Evolutionary conservation across 53 echinoderm and acorn worm genomes (phyloP).

Genomic region (Hippasteria phrygiana): DNA sequence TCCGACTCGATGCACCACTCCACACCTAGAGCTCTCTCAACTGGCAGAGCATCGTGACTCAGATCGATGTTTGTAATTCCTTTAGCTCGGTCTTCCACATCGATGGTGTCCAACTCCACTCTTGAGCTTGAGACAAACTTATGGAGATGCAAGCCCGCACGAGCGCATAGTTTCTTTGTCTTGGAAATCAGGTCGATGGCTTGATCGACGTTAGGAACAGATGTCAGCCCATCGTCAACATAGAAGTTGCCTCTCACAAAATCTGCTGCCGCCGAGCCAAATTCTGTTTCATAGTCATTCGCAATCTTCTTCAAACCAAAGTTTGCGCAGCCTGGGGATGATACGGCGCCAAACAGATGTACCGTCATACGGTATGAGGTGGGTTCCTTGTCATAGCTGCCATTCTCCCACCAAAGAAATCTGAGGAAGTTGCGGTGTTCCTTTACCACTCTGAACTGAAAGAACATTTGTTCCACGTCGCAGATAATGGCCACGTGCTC

Average conservation of each 20-base stretch:
- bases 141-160: conserved; percentile 68
- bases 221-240: conserved; percentile 74
- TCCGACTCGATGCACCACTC: conserved; percentile 77
- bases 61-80: conserved; percentile 56
- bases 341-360: conserved; percentile 66
- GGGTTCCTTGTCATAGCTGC: conserved; percentile 5
- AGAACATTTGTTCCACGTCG: conserved; percentile 64
- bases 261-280: conserved; percentile 60
- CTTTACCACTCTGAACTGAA: conserved; percentile 43
- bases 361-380: conserved; percentile 64
- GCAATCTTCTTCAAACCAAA: conserved; percentile 71
- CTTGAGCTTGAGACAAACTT: conserved; percentile 76
- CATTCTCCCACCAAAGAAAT: conserved; percentile 81
- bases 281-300: conserved; percentile 54
- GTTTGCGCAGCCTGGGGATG: conserved; percentile 76
- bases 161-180: conserved; percentile 72
- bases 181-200: too few relatives aligned
- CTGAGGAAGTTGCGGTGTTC: conserved; percentile 68
- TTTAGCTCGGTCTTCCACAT: conserved; percentile 63
- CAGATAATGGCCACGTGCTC: conserved; percentile 62
- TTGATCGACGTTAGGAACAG: conserved; percentile 42
- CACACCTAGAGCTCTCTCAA: conserved; percentile 71
- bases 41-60: conserved; percentile 34
- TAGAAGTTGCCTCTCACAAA: conserved; percentile 73
- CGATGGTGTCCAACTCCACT: conserved; percentile 65